Base-by-base conservation (phyloP, 2,888 invertebrate genomes). In the Panopea generosa region DNA sequence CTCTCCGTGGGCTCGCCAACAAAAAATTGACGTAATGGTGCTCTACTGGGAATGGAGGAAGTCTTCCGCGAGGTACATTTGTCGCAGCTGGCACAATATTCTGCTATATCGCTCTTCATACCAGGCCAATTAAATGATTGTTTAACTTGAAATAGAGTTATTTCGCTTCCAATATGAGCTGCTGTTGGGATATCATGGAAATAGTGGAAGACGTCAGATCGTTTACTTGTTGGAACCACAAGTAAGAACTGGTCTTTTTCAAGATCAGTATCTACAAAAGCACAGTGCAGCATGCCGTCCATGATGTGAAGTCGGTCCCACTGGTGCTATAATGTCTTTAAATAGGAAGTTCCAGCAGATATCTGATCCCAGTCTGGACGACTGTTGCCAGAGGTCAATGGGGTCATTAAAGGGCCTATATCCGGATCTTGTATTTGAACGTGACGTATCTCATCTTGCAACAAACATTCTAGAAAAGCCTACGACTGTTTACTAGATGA, bases 261-360 rank as follows among this genome's bases (percentile, higher is more conserved):
- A 22, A 33, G 11, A 7, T 66, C 24, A 14, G 77, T 52, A n/a
- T 6, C 20, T 7, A 53, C 38, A 52, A 63, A 77, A 27, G 61
- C 65, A 2, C 79, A 16, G 47, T 79, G 81, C 16, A 84, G 49
- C 14, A 84, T 18, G 7, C 65, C 77, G 1, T 45, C 67, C 9
- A 29, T 50, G 9, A 83, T 50, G 16, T 38, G 59, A 18, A 84
- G 38, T n/a, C 81, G 60, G 26, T 77, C 74, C 78, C 82, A 81
- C 24, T 81, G 77, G 11, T 69, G 7, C 81, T 77, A 80, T 4
- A 84, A 52, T 2, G 65, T 63, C 33, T 79, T 82, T 1, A 79
- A 22, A 18, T 38, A 33, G 14, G 47, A 45, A 0, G 55, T 18
- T 7, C 38, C 62, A 1, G 27, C 14, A 14, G 75, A 69, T 18